Conservation (phyloP, 2,797 vertebrate species). For the Emydoidea blandingii region DNA sequence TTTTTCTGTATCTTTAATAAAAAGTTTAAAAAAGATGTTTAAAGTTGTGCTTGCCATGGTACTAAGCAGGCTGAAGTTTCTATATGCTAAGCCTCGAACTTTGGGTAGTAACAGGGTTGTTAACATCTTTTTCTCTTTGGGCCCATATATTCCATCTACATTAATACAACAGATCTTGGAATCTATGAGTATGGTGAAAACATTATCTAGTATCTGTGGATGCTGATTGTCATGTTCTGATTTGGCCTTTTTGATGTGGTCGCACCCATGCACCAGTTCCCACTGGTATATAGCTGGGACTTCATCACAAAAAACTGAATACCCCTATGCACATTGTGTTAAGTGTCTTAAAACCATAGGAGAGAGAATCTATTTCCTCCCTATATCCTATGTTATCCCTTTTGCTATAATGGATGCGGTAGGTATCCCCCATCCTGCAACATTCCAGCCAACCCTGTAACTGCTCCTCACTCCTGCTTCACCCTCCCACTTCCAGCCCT, state of each 20-base stretch:
- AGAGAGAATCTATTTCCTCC: not conserved
- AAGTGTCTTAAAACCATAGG: not conserved
- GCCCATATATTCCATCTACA: too few relatives aligned
- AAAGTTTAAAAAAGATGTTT: too few relatives aligned
- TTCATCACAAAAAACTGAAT: not conserved
- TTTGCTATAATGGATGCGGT: not conserved
- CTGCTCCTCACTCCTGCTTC: not conserved
- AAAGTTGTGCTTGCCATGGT: too few relatives aligned
- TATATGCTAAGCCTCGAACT: too few relatives aligned
- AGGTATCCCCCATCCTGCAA: not conserved
- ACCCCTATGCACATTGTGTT: not conserved
- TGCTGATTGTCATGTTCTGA: not conserved
- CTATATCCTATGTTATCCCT: not conserved
- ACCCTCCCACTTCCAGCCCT: not conserved
- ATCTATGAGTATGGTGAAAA: not conserved
- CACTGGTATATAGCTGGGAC: not conserved
- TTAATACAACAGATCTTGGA: too few relatives aligned
- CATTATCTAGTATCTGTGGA: not conserved
- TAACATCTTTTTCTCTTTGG: too few relatives aligned
- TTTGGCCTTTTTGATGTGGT: not conserved
- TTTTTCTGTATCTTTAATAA: too few relatives aligned
- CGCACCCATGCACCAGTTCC: not conserved
- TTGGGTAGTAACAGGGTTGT: too few relatives aligned
- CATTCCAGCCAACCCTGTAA: not conserved
- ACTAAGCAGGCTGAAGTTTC: too few relatives aligned